Conservation (phyloP, 2,113 vertebrate species). For the Callaeas wilsoni region DNA sequence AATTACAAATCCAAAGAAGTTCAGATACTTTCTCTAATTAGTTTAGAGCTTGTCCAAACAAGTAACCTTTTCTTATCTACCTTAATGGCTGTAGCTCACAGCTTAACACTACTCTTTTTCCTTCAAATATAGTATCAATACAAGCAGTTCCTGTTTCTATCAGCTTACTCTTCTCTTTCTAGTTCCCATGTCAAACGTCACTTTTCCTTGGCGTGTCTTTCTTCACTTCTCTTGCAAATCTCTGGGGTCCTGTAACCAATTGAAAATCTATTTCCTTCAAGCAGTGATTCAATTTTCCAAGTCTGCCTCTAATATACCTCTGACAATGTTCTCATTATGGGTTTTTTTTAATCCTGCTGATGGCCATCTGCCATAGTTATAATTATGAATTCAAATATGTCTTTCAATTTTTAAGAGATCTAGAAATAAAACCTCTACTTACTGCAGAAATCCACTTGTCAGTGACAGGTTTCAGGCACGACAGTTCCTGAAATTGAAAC, state of each 20-base stretch:
- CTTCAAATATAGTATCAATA: background rate
- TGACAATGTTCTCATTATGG: background rate
- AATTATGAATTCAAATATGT: background rate
- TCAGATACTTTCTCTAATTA: background rate
- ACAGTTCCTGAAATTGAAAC: background rate
- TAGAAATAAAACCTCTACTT: background rate
- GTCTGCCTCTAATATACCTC: background rate
- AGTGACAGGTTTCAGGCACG: background rate
- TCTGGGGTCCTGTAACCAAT: background rate
- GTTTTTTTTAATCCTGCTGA: background rate
- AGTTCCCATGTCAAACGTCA: background rate
- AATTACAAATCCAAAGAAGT: background rate
- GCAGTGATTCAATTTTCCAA: background rate
- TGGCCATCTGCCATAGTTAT: background rate
- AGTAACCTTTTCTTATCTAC: background rate
- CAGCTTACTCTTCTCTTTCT: background rate
- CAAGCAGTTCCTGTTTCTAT: background rate
- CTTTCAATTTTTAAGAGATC: background rate
- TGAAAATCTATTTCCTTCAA: slow-evolving; percentile 23
- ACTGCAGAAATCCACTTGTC: background rate
- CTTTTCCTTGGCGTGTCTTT: background rate
- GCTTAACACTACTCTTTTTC: background rate
- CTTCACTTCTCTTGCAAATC: background rate
- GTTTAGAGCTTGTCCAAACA: background rate
- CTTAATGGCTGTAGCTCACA: background rate